A percentile compares a stretch with the other conserved stretches of the same genome.
These are phyloP conservation scores for Drymonia ruficornis DNA, from an alignment of 2,888 invertebrate genomes.

Conservation along the genomic window DNA sequence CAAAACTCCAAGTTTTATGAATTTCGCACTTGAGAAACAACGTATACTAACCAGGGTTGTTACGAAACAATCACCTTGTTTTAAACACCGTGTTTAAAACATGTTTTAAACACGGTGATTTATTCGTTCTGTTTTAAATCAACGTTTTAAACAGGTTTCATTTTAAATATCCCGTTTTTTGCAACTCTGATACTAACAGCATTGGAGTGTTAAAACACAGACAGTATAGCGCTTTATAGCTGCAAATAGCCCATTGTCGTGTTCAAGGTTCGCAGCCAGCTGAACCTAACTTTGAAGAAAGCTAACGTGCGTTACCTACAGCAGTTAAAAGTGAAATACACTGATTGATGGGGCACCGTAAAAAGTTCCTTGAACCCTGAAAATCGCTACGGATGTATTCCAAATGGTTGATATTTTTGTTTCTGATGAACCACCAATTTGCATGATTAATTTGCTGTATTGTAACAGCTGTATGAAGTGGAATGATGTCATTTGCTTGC, in stretches of 20 bases:
- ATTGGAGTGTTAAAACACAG: constrained; percentile 8
- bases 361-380: constrained; percentile 63
- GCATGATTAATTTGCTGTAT: constrained; percentile 19
- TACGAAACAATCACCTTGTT: too few relatives aligned
- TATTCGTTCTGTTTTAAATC: too few relatives aligned
- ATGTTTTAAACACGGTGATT: too few relatives aligned
- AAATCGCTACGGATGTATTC: constrained; percentile 40
- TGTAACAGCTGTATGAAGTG: constrained; percentile 15
- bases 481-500: neutral
- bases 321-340: constrained; percentile 62
- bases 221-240: constrained; percentile 6
- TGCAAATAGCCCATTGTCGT: constrained; percentile 13
- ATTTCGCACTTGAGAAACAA: too few relatives aligned
- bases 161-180: too few relatives aligned
- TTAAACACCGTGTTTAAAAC: too few relatives aligned
- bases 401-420: constrained; percentile 30
- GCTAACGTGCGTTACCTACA: constrained; percentile 51
- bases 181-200: neutral
- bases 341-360: constrained; percentile 64
- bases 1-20: too few relatives aligned
- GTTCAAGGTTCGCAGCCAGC: constrained; percentile 16
- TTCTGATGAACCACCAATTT: constrained; percentile 39
- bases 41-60: too few relatives aligned
- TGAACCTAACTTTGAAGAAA: constrained; percentile 36
- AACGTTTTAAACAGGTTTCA: too few relatives aligned